Base-by-base conservation (phyloP, 2,888 invertebrate genomes). In the Tribolium freemani region DNA sequence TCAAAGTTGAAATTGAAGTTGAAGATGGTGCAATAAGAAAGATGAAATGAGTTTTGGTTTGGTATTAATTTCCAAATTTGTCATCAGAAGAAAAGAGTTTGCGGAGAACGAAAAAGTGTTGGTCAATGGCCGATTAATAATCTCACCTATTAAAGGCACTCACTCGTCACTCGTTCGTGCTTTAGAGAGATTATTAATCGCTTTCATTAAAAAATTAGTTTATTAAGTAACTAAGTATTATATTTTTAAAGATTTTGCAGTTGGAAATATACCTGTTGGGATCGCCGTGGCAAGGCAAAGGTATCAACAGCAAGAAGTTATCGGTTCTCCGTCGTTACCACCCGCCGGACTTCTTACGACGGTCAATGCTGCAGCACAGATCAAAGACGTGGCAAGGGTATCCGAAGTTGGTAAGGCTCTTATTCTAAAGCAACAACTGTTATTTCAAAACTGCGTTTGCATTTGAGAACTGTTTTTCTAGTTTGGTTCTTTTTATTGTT, bases 281-380 rank as follows among this genome's bases (percentile, higher is more conserved):
- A 95, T 95, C 79, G 94, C 95, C 31, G 93, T 95, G 75, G 94
- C 94, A 57, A 89, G 95, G 77, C 95, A 95, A 84, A 89, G 95
- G 81, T 89, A 91, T 75, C 92, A 91, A 81, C 92, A 91, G 81
- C 83, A 83, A 63, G 84, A 85, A 74, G 76, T 83, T 66, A 81
- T 90, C 88, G 81, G 83, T n/a, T 84, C 85, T 57, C 85, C 85
- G 30, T 83, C 84, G 21, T 71, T 84, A 63, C 84, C 83, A 20
- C 84, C 84, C 50, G 77, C 83, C 46, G 84, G 84, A 16, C 80
- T 84, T 58, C 87, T 90, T 69, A 88, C 90, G 48, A 83, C 85
- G 10, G 80, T 83, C 67, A 82, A 81, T 73, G 80, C 81, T 20
- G 79, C 83, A 20, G 83, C 84, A 20, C 89, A 89, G 77, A 88